Evolutionary conservation across 2,888 invertebrate species (phyloP).

Genomic region (Drosophila tanythrix): DNA sequence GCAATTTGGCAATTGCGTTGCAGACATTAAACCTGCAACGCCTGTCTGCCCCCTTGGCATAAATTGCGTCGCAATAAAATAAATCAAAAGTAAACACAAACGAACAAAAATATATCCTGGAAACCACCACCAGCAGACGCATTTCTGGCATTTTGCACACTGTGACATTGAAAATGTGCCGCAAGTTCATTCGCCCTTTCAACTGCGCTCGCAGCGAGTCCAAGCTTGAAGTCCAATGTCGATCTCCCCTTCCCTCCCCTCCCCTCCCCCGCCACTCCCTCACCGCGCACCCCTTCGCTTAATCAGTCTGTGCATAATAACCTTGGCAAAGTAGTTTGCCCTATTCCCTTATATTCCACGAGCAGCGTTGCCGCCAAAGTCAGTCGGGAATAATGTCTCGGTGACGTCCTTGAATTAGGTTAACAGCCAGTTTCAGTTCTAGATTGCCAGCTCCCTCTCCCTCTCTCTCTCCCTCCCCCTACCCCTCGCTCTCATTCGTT

Average conservation of each 20-base stretch:
- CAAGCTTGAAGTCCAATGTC: conserved; percentile 27
- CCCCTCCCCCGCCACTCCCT: not conserved
- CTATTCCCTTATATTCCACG: conserved; percentile 82
- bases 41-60: conserved; percentile 60
- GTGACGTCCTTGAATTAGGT: conserved; percentile 84
- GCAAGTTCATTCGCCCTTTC: conserved; percentile 76
- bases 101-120: conserved; percentile 28
- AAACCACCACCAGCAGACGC: conserved; percentile 61
- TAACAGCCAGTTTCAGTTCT: conserved; percentile 73
- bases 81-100: conserved; percentile 62
- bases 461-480: not conserved
- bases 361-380: conserved; percentile 34
- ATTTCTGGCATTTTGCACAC: conserved; percentile 3
- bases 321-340: conserved; percentile 84
- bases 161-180: conserved; percentile 77
- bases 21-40: conserved; percentile 59
- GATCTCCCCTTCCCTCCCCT: conserved; percentile 19
- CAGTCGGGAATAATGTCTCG: conserved; percentile 77
- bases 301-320: conserved; percentile 51
- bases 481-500: conserved; percentile 4
- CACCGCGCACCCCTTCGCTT: conserved; percentile 2
- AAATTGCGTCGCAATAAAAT: conserved; percentile 79
- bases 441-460: conserved; percentile 3
- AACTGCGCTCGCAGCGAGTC: conserved; percentile 15
- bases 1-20: conserved; percentile 47